Evolutionary conservation across 2,797 vertebrate species (phyloP).

Genomic region (Myripristis murdjan): DNA sequence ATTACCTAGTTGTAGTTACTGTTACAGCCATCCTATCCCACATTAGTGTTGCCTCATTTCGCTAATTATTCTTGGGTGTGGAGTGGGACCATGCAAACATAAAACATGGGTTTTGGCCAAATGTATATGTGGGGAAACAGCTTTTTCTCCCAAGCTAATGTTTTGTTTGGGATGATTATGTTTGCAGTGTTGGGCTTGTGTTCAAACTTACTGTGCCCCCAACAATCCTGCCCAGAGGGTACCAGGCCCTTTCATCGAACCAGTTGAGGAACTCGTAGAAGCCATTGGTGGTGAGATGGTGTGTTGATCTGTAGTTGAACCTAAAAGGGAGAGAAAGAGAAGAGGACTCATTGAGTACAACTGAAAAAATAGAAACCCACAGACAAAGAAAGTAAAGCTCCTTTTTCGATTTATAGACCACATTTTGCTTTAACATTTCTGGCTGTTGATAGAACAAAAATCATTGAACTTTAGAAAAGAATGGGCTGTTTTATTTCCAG

Average conservation of each 20-base stretch:
- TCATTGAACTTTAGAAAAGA: constrained; percentile 23
- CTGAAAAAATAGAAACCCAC: constrained; percentile 11
- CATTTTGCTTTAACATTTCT: constrained; percentile 12
- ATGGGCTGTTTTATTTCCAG: constrained; percentile 47
- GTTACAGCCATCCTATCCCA: not conserved
- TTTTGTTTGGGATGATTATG: not conserved
- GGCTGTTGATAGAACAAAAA: constrained; percentile 27
- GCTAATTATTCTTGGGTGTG: not conserved
- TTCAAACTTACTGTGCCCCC: constrained; percentile 95
- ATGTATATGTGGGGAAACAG: not conserved
- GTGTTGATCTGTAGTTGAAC: constrained; percentile 99
- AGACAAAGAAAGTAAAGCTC: constrained; percentile 16
- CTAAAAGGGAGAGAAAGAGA: constrained; percentile 73
- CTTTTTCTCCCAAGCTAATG: not conserved
- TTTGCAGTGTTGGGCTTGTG: not conserved
- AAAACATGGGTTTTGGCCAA: not conserved
- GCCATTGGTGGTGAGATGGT: constrained; percentile 96
- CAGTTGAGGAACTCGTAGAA: constrained; percentile 99
- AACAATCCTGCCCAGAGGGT: constrained; percentile 97
- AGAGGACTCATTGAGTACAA: constrained; percentile 11
- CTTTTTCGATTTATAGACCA: constrained; percentile 28
- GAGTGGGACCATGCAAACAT: not conserved
- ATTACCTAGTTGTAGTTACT: not conserved
- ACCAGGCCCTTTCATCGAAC: constrained; percentile 99
- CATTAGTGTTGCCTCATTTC: not conserved